Base-by-base conservation (phyloP, 2,113 vertebrate genomes). In the Myotis yumanensis region DNA sequence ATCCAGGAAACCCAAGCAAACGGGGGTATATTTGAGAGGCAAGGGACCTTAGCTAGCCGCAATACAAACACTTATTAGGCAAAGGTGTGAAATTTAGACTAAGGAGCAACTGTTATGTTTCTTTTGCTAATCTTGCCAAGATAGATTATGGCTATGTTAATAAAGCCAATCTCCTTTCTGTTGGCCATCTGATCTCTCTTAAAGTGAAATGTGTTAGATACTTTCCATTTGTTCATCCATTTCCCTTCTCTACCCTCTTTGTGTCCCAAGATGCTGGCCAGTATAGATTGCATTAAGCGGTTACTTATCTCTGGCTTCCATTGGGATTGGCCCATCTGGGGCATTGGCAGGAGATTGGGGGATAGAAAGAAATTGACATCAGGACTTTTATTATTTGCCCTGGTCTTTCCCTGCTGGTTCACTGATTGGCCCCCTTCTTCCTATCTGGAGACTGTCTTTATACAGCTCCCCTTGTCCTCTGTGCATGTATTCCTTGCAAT, bases 41-140 rank as follows among this genome's bases (percentile, higher is more conserved):
- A 90, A 90, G 2, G 7, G 7, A 91, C 30, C 32, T 69, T 66
- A 77, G 17, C 69, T 52, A 75, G 52, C 40, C 69, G 40, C 12
- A 40, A 82, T 69, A 75, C 18, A 80, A 68, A 81, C 3, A 48
- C 12, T 66, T 80, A 86, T 68, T 59, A 68, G 30, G 32, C 35
- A 69, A 86, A 54, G 51, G 69, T n/a, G 4, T 90, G 12, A 95
- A 86, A 57, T 86, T 82, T 75, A 75, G 52, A 95, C 52, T 48
- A 71, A 76, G 14, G n/a, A 80, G 6, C 7, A 93, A 88, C 73
- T 93, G 64, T 84, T 52, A 20, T 51, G 5, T 84, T 93, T 91
- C 54, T 84, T 93, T 88, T 68, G 54, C 51, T 87, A 88, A 59
- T 77, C 22, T 95, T 87, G 54, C 35, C 43, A 71, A 64, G 62